These are phyloP conservation scores for Genyomyrus donnyi DNA, from an alignment of 2,113 vertebrate species.

Conservation along the genomic window DNA sequence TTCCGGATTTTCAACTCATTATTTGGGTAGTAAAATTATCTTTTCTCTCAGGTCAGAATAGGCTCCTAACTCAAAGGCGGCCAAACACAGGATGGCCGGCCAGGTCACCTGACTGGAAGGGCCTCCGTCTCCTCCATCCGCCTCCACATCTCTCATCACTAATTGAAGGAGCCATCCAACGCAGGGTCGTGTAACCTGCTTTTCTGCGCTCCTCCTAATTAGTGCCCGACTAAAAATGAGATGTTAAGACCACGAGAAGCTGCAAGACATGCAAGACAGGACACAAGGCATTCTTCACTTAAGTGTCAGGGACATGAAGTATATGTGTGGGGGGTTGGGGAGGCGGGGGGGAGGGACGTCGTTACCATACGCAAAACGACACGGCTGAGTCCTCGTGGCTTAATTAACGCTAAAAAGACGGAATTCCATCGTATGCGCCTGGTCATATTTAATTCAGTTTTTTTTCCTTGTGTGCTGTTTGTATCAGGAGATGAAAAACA, in stretches of 20 bases:
- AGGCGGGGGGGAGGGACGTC: no score
- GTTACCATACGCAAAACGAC: not conserved
- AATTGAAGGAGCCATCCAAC: not conserved
- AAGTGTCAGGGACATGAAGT: slow-evolving; percentile 7
- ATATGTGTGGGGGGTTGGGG: not conserved
- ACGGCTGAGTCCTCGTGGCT: not conserved
- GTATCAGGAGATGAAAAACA: slow-evolving; percentile 22
- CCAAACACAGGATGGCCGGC: not conserved
- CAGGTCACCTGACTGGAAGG: not conserved
- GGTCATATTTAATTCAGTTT: slow-evolving; percentile 10
- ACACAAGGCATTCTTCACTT: not conserved
- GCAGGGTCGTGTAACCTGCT: not conserved
- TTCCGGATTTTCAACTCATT: slow-evolving; percentile 1
- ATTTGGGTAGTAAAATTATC: slow-evolving; percentile 1
- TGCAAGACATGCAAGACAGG: not conserved
- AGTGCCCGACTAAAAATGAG: not conserved
- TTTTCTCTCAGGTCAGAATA: not conserved
- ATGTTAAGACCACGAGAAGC: slow-evolving; percentile 1
- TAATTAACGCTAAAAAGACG: slow-evolving; percentile 18
- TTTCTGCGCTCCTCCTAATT: not conserved
- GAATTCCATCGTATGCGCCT: not conserved
- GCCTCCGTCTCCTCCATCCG: not conserved
- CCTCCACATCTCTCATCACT: not conserved
- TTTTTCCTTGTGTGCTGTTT: slow-evolving; percentile 10
- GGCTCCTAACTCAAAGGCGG: slow-evolving; percentile 12